Evolutionary conservation across 2,797 vertebrate genomes (phyloP).

Genomic region (Linurgus olivaceus): DNA sequence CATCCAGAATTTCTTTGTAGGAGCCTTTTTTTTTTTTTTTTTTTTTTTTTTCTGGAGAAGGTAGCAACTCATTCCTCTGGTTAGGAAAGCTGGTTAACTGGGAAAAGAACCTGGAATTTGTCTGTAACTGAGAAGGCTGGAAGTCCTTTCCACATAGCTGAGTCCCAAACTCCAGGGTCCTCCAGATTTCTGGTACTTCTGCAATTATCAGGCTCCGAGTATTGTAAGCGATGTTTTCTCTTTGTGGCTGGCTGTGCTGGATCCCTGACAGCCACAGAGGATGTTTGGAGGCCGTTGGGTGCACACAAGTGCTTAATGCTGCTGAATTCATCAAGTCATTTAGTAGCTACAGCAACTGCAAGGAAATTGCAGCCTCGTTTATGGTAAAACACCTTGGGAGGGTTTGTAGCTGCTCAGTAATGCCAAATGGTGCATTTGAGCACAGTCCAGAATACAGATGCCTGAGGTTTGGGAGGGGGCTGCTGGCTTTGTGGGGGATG

Average conservation of each 20-base stretch:
- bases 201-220: neutral
- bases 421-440: conserved; percentile 19
- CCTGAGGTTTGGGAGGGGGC: neutral
- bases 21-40: neutral
- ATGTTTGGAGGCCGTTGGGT: neutral
- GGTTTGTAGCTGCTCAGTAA: neutral
- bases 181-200: neutral
- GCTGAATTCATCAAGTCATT: neutral
- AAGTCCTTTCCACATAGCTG: neutral
- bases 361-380: neutral
- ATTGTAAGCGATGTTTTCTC: neutral
- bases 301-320: neutral
- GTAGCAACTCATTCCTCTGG: neutral
- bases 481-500: neutral
- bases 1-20: neutral
- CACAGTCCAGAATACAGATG: neutral
- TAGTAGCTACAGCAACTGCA: neutral
- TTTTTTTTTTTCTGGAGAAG: neutral
- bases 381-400: neutral
- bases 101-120: neutral
- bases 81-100: neutral
- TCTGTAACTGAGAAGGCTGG: neutral
- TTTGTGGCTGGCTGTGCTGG: accelerated
- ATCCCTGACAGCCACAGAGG: neutral
- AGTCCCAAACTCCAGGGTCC: accelerated